Base-by-base conservation (phyloP, 2,888 invertebrate genomes). In the Desoria tigrina region DNA sequence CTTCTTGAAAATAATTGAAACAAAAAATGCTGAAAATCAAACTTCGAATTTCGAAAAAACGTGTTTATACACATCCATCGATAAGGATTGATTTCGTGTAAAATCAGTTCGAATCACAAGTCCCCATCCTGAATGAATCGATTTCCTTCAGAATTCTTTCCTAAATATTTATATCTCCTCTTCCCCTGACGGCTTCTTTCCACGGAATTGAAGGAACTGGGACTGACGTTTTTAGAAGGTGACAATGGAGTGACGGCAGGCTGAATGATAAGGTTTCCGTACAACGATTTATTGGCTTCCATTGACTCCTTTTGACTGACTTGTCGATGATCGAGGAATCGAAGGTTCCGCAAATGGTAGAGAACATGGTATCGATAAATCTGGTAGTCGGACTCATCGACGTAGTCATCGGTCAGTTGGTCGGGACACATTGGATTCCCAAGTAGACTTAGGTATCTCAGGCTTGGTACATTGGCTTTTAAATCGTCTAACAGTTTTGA, bases 101-200 rank as follows among this genome's bases (percentile, higher is more conserved):
- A 9, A 42, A n/a, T n/a, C n/a, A n/a, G n/a, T n/a, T n/a, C n/a
- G n/a, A n/a, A n/a, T 86, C 82, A 92, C 77, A 95, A 85, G 81
- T 94, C 93, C 76, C 86, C 88, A 80, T 94, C 94, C 39, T 86
- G 83, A 75, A 94, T 94, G 79, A 93, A 94, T 72, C 94, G 83
- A 82, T 94, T 94, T 11, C 94, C 94, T 81, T 94, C 94, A 0
- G 94, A 94, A 79, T 94, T 90, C 79, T 90, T 90, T 18, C 94
- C 93, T 42, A 90, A 88, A 79, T 94, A 94, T 68, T 87, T 86
- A 80, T 90, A 90, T 74, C 85, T 85, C 78, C 89, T 87, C 81
- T 87, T 89, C n/a, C 92, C 90, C 81, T 89, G 92, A 66, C 39
- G 50, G 42, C 64, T 50, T 58, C 63, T n/a, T n/a, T 54, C 39